These are phyloP conservation scores for Lacerta bilineata DNA, from an alignment of 2,797 vertebrate genomes.

Conservation along the genomic window DNA sequence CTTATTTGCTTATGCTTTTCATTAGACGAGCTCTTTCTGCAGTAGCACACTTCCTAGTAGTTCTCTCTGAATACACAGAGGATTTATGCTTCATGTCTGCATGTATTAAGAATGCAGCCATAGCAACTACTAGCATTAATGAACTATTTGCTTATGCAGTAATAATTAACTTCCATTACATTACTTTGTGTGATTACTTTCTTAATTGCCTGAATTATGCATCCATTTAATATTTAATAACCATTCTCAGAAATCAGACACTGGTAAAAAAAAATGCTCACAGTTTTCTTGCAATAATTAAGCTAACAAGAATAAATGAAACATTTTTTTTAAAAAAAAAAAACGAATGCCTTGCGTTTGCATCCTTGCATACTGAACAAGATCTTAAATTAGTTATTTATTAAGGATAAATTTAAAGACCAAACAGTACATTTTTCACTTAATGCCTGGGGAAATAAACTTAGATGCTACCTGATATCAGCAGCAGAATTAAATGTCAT, in stretches of 20 bases:
- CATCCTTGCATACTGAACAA: conserved; percentile 93
- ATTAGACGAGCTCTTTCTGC: conserved; percentile 79
- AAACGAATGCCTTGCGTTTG: conserved; percentile 97
- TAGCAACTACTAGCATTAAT: conserved; percentile 99
- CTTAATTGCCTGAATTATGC: conserved; percentile 99
- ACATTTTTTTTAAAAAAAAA: conserved; percentile 84
- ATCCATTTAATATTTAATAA: conserved; percentile 99
- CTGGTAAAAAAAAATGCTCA: conserved; percentile 99
- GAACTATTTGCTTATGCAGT: conserved; percentile 99
- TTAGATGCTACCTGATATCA: conserved; percentile 85
- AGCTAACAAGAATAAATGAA: conserved; percentile 99
- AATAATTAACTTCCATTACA: conserved; percentile 99
- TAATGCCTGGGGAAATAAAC: conserved; percentile 96
- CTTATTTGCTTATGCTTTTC: conserved; percentile 82
- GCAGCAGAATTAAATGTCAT: conserved; percentile 81
- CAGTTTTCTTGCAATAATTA: conserved; percentile 99
- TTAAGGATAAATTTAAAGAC: conserved; percentile 96
- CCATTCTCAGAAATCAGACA: conserved; percentile 99
- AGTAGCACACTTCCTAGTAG: conserved; percentile 86
- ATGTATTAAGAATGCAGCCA: conserved; percentile 98
- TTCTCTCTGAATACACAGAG: conserved; percentile 90
- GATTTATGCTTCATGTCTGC: conserved; percentile 92
- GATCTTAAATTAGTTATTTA: conserved; percentile 99
- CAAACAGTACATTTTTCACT: conserved; percentile 91
- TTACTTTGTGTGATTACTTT: conserved; percentile 99